These are phyloP conservation scores for Drosophila dunni DNA, from an alignment of 1,140 invertebrate genomes.

Conservation along the genomic window DNA sequence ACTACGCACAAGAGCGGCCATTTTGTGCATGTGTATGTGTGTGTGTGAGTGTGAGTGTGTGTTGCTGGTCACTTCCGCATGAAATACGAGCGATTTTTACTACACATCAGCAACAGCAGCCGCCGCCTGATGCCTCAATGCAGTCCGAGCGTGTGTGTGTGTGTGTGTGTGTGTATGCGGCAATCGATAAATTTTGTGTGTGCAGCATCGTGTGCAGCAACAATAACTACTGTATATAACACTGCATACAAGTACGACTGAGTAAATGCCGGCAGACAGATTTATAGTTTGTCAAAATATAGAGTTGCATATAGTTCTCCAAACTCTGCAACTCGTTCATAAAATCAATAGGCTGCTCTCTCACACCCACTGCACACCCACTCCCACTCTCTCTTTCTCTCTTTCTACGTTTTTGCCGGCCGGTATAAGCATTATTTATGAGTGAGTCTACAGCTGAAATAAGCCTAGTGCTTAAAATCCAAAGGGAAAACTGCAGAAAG, in stretches of 20 bases:
- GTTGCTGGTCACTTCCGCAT: conserved; percentile 82
- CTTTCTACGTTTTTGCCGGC: conserved; percentile 50
- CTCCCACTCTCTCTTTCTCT: neutral
- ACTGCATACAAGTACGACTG: neutral
- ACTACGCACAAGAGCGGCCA: conserved; percentile 61
- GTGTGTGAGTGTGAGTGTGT: conserved; percentile 36
- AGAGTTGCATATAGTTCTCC: conserved; percentile 54
- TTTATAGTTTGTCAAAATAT: conserved; percentile 80
- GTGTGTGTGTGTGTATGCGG: conserved; percentile 59
- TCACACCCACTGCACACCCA: neutral
- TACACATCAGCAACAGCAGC: conserved; percentile 73
- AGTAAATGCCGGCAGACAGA: conserved; percentile 73
- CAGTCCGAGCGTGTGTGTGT: conserved; percentile 24
- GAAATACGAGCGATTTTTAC: conserved; percentile 80
- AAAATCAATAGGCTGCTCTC: conserved; percentile 70
- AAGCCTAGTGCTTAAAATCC: conserved; percentile 13
- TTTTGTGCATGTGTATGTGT: conserved; percentile 36
- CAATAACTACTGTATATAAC: conserved; percentile 36
- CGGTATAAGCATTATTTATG: conserved; percentile 57
- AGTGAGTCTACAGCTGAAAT: conserved; percentile 1
- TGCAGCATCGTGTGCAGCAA: conserved; percentile 45
- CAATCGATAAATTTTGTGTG: conserved; percentile 74
- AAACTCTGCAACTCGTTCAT: conserved; percentile 63
- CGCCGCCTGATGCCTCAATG: conserved; percentile 35
- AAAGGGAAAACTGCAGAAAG: neutral